Base-by-base conservation (phyloP, 2,113 vertebrate genomes). In the Pseudorectes ferrugineus region DNA sequence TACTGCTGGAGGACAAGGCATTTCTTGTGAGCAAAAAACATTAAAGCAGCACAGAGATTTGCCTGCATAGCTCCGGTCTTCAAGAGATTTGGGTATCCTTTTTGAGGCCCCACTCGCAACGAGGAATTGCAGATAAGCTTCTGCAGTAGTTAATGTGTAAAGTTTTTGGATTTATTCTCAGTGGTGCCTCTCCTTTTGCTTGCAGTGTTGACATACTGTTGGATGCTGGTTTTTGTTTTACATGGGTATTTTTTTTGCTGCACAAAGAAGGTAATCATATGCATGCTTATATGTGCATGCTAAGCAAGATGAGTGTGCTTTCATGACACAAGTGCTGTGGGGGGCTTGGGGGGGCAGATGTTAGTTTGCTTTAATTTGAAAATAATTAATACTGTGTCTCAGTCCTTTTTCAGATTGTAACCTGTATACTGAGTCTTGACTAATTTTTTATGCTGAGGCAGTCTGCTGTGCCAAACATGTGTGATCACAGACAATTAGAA, bases 21-120 rank as follows among this genome's bases (percentile, higher is more conserved):
- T 95, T 92, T 91, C 88, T 97, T 97, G 95, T 96, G 83, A 88
- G 95, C 62, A 93, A 76, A 89, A 93, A 92, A 57, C 77, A 79
- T 93, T 72, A 94, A 95, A 95, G 89, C 81, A 94, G 77, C 81
- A 35, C 31, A 85, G 93, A 97, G 89, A 87, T 89, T 95, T 95
- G 89, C 89, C 80, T 75, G 83, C 94, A 57, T 68, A 95, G 84
- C 77, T 89, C 77, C 0, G 0, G 81, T 94, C 65, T 95, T 91
- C 77, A 66, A 13, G 91, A 94, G 95, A 87, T 95, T 79, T 91
- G 48, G 58, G 74, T 95, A 92, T 96, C 84, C 89, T 95, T 94
- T 91, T 17, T 93, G 87, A 91, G 91, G 81, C 96, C 91, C 35
- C 93, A 35, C 70, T 92, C 54, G 28, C 28, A 67, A 68, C 6